These are phyloP conservation scores for Toxonevra muliebris DNA, from an alignment of 2,888 invertebrate genomes.

Conservation along the genomic window DNA sequence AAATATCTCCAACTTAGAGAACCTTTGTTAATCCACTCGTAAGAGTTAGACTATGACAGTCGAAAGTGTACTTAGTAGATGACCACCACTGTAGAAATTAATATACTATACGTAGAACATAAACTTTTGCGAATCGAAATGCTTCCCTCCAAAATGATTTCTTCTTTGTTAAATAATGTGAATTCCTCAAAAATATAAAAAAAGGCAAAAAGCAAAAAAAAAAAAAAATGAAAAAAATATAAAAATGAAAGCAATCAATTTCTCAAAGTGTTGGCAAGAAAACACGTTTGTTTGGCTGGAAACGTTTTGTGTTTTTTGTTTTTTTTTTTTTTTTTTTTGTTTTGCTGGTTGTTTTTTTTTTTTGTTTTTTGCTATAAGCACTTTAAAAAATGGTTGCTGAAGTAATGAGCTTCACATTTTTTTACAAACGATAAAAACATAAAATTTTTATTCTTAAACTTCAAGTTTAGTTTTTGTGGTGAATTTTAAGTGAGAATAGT, in stretches of 20 bases:
- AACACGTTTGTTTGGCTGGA: background rate
- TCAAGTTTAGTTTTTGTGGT: too few relatives aligned
- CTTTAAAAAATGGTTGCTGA: background rate
- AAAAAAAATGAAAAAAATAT: background rate
- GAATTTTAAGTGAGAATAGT: too few relatives aligned
- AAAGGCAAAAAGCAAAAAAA: conserved; percentile 14
- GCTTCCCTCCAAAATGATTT: conserved; percentile 34
- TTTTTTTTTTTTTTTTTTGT: background rate
- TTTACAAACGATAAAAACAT: too few relatives aligned
- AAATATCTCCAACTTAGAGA: too few relatives aligned
- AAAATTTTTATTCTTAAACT: too few relatives aligned
- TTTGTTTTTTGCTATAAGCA: background rate
- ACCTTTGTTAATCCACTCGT: too few relatives aligned
- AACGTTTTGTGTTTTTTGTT: background rate
- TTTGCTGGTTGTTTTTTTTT: background rate
- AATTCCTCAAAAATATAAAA: conserved; percentile 13
- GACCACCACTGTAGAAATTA: background rate
- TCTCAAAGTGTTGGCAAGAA: background rate
- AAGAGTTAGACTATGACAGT: too few relatives aligned
- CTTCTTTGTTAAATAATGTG: background rate
- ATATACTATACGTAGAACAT: too few relatives aligned
- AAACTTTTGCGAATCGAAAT: conserved; percentile 29
- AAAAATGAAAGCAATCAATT: conserved; percentile 28
- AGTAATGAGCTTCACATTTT: too few relatives aligned
- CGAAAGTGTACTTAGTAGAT: too few relatives aligned